Base-by-base conservation (phyloP, 1,140 invertebrate species). In the Rhagoletis pomonella region DNA sequence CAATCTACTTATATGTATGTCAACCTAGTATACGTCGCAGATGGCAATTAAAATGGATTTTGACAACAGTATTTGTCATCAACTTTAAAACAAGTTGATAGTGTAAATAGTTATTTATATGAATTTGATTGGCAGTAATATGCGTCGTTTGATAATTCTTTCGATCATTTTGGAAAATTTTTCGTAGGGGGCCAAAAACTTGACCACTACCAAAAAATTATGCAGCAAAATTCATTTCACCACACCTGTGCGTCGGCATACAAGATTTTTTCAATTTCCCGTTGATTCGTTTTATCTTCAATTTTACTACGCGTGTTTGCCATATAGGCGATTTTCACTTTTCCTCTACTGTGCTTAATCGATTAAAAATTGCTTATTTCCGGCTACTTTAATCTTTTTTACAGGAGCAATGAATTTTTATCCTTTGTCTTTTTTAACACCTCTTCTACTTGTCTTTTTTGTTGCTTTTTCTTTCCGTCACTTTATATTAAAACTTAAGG, bases 221-320 rank as follows among this genome's bases (percentile, higher is more conserved):
- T 7, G 50, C 6, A 10, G 69, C 73, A 81, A 55, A 55, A 17
- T 81, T 6, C 50, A 81, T 81, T 81, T 58, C 73, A 81, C 73
- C 73, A 81, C 73, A 81, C 73, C 73, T 81, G 73, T 81, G 44
- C 14, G 73, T 55, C 73, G 73, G 50, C 73, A 81, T 81, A 81
- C 50, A 81, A 58, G 50, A 81, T 50, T 19, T 81, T 81, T 81
- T 81, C 47, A 47, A 81, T 55, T 81, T 50, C 47, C 73, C 50
- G 73, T 55, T 29, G 73, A 19, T 81, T 81, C 42, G 47, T 29
- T 58, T 81, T 81, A 3, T 47, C 73, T 14, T 81, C 73, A 55
- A 81, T 55, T 55, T 81, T 81, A 81, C 73, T 81, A 81, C 73
- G 47, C 47, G 73, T 50, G 19, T 81, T 81, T 29, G 73, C 73